Evolutionary conservation across 2,888 invertebrate genomes (phyloP), one percentile per base, ranked within the genome.

Genomic region (Phaonia tiefii): DNA sequence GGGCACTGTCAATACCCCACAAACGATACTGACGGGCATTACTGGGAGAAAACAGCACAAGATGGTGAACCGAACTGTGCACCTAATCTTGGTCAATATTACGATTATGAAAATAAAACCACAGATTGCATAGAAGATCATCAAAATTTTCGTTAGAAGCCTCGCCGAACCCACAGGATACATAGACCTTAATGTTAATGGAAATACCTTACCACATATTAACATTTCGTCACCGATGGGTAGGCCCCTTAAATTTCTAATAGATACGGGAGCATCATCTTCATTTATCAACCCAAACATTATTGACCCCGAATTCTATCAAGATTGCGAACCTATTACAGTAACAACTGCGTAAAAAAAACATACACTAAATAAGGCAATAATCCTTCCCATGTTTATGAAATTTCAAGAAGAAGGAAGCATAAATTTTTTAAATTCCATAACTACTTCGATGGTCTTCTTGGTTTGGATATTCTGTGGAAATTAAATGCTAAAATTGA

Each of bases 241-340:
- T n/a, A n/a, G n/a, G n/a, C n/a, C n/a, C n/a, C n/a, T n/a, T n/a
- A n/a, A 46, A 67, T 67, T 67, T 37, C 46, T 67, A 20, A 13
- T 67, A 22, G 67, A 67, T n/a, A 67, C 67, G 8, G 67, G 67
- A 8, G 67, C 67, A 26, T 67, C 46, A 1, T 3, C 67, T 20
- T 82, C 79, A 13, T 82, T 79, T 39, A 79, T 82, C 39, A 76
- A 73, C 44, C 82, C 83, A n/a, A 78, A 83, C 49, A 26, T n/a
- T n/a, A n/a, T n/a, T n/a, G n/a, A n/a, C n/a, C n/a, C n/a, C n/a
- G n/a, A n/a, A n/a, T n/a, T n/a, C n/a, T n/a, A n/a, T n/a, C n/a
- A n/a, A n/a, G n/a, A n/a, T n/a, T n/a, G n/a, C n/a, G n/a, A n/a
- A n/a, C 17, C 63, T 1, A 39, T 17, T 13, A 63, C 39, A 4